Evolutionary conservation across 2,888 invertebrate genomes (phyloP).

Genomic region (Scaeva pyrastri): DNA sequence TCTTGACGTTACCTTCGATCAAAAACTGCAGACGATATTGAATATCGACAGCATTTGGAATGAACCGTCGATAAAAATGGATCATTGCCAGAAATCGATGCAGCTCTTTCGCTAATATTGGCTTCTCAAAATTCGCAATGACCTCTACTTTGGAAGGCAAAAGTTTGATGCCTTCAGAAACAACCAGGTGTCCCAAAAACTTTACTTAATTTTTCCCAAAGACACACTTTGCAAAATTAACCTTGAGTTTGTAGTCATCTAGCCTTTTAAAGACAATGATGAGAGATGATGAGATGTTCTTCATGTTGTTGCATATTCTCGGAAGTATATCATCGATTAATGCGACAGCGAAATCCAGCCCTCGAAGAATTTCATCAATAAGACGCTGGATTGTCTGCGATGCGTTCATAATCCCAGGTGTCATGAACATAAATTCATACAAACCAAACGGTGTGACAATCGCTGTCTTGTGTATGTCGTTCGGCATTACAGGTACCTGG

Average conservation of each 20-base stretch:
- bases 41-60: no score
- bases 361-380: not conserved
- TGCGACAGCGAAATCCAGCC: not conserved
- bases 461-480: conserved; percentile 2
- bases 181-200: conserved; percentile 10
- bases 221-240: not conserved
- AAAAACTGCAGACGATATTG: no score
- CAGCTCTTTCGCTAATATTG: no score
- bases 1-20: conserved; percentile 11
- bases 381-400: not conserved
- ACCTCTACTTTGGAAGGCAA: not conserved
- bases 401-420: not conserved
- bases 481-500: not conserved
- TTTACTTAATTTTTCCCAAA: not conserved
- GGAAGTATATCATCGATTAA: conserved; percentile 5
- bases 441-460: not conserved
- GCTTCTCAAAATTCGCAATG: not conserved
- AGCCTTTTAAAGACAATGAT: not conserved
- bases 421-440: conserved; percentile 13
- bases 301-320: conserved; percentile 6
- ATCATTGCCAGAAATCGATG: no score
- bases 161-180: not conserved
- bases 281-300: no score
- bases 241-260: not conserved
- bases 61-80: no score